These are phyloP conservation scores for Drosophila hydei DNA, from an alignment of 1,140 invertebrate species.

Conservation along the genomic window DNA sequence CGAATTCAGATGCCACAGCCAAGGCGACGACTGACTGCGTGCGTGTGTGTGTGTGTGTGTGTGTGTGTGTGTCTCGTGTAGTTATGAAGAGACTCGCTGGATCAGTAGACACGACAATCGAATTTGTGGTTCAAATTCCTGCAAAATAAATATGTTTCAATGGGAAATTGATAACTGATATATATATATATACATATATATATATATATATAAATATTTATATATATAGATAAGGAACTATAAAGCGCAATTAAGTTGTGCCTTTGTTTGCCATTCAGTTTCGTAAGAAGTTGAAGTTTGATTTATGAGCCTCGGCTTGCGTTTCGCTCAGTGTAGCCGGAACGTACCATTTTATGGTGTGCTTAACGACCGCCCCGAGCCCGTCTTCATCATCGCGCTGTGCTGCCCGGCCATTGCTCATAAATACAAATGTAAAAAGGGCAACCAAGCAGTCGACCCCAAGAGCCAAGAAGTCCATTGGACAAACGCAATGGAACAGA, in stretches of 20 bases:
- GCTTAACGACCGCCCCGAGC: slow-evolving; percentile 32
- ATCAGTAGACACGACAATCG: no score
- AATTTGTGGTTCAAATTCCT: no score
- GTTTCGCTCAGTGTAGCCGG: slow-evolving; percentile 31
- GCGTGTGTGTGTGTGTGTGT: neutral
- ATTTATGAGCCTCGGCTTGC: slow-evolving; percentile 9
- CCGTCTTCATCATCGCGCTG: slow-evolving; percentile 9
- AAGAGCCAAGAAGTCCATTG: slow-evolving; percentile 21
- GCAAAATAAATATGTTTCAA: no score
- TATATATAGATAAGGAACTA: neutral
- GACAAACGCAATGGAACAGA: slow-evolving; percentile 1
- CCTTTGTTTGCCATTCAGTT: no score
- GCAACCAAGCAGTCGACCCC: slow-evolving; percentile 41
- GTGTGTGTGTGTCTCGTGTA: neutral
- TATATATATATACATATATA: neutral
- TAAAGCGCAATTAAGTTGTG: neutral
- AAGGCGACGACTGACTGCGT: slow-evolving; percentile 13
- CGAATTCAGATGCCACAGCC: slow-evolving; percentile 23
- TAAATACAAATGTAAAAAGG: slow-evolving; percentile 79
- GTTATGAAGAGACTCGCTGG: neutral
- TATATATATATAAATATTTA: neutral
- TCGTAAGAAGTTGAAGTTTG: neutral
- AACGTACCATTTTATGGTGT: slow-evolving; percentile 42
- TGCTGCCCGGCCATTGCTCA: slow-evolving; percentile 51
- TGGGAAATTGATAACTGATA: no score